These are phyloP conservation scores for Hipparchia sbordonii DNA, from an alignment of 2,888 invertebrate genomes.

Conservation along the genomic window DNA sequence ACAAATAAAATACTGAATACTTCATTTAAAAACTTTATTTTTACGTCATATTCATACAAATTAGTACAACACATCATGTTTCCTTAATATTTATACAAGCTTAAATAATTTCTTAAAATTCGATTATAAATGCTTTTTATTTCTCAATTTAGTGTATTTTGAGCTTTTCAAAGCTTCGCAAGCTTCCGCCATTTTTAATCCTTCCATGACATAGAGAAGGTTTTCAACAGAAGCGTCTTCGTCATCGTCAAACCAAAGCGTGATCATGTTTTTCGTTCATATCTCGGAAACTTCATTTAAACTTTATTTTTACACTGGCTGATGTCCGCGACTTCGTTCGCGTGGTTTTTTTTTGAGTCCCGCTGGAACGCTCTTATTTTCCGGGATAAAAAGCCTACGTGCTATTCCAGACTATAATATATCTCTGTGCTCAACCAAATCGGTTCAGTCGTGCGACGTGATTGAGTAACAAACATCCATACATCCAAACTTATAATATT, in stretches of 20 bases:
- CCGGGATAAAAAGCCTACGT: too few relatives aligned
- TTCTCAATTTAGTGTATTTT: slow-evolving; percentile 6
- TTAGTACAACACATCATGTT: not conserved
- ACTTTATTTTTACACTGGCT: too few relatives aligned
- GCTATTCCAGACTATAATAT: too few relatives aligned
- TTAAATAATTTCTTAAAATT: not conserved
- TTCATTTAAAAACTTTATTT: not conserved
- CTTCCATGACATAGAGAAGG: slow-evolving; percentile 90
- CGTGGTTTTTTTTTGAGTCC: too few relatives aligned
- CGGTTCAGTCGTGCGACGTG: too few relatives aligned
- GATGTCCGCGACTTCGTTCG: too few relatives aligned
- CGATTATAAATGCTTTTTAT: slow-evolving; percentile 6
- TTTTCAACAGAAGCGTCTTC: slow-evolving; percentile 93
- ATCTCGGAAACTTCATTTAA: too few relatives aligned
- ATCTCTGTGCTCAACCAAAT: too few relatives aligned
- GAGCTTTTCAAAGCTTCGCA: slow-evolving; percentile 81
- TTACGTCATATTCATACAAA: too few relatives aligned
- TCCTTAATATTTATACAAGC: not conserved
- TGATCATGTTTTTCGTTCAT: slow-evolving; percentile 89
- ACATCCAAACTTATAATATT: too few relatives aligned
- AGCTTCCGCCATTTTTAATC: slow-evolving; percentile 87
- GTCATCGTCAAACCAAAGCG: slow-evolving; percentile 93
- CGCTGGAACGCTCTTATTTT: too few relatives aligned
- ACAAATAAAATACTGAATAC: not conserved
- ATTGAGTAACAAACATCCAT: too few relatives aligned